Percentiles rank a stretch among this genome's conserved stretches.
Conservation (phyloP, 2,113 vertebrate genomes). For the Rhinopithecus roxellana region DNA sequence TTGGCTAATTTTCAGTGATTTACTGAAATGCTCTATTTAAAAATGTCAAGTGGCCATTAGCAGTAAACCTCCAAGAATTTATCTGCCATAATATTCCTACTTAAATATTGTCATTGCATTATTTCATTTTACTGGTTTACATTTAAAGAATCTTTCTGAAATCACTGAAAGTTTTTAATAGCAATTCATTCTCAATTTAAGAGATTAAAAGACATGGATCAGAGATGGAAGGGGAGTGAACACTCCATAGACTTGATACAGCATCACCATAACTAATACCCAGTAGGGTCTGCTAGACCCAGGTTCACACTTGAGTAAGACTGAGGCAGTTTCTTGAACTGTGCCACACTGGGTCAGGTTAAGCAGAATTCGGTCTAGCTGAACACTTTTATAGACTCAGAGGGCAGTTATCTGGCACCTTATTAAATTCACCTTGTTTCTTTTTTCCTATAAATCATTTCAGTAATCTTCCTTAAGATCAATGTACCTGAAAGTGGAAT, state of each 20-base stretch:
- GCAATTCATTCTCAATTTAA: conserved; percentile 53
- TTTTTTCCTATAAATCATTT: neutral
- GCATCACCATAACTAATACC: neutral
- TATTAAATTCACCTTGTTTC: neutral
- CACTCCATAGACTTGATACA: neutral
- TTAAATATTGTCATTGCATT: conserved; percentile 75
- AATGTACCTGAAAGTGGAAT: neutral
- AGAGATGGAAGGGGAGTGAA: neutral
- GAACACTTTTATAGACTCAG: neutral
- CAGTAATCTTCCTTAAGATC: neutral
- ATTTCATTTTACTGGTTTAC: conserved; percentile 68
- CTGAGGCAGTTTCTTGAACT: neutral
- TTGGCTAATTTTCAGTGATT: conserved; percentile 77
- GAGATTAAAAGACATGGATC: conserved; percentile 40
- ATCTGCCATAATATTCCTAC: conserved; percentile 74
- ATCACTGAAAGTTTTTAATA: conserved; percentile 34
- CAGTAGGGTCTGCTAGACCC: neutral
- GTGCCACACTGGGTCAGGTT: neutral
- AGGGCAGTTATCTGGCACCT: no score
- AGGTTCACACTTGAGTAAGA: neutral
- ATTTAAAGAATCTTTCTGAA: conserved; percentile 56
- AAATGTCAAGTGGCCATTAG: conserved; percentile 82
- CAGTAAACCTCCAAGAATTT: conserved; percentile 71
- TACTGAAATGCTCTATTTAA: conserved; percentile 77
- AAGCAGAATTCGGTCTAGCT: neutral